These are phyloP conservation scores for Lamellibrachia columna DNA, from an alignment of 2,888 invertebrate species.

Conservation along the genomic window DNA sequence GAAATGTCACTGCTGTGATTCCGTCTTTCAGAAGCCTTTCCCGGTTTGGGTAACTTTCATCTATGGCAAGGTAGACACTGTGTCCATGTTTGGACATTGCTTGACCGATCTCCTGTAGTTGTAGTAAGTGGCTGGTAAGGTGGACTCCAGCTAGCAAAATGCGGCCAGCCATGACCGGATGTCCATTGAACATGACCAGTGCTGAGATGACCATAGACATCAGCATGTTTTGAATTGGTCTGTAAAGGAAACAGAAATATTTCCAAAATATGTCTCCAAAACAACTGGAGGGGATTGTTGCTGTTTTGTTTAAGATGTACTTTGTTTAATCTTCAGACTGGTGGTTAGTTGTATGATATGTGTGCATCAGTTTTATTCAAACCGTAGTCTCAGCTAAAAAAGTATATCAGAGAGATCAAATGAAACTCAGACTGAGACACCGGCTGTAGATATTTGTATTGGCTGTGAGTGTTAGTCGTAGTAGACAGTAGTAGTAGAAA, in stretches of 20 bases:
- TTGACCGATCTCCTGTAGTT: background rate
- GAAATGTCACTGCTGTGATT: background rate
- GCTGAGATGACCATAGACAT: background rate
- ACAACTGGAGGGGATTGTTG: too few relatives aligned
- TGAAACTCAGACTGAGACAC: too few relatives aligned
- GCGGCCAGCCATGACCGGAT: background rate
- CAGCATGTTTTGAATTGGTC: background rate
- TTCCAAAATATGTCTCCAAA: too few relatives aligned
- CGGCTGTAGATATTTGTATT: too few relatives aligned
- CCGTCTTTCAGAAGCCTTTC: background rate
- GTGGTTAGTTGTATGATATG: too few relatives aligned
- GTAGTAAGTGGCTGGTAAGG: background rate
- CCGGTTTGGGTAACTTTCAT: background rate
- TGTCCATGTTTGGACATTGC: background rate
- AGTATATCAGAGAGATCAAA: too few relatives aligned
- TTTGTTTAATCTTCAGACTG: too few relatives aligned
- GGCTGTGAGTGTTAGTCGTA: too few relatives aligned
- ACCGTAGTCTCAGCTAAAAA: too few relatives aligned
- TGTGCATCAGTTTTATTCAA: too few relatives aligned
- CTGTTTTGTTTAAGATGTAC: too few relatives aligned
- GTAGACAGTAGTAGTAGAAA: too few relatives aligned
- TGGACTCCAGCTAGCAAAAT: background rate
- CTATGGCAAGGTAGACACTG: background rate
- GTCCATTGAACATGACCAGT: background rate
- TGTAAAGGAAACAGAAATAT: background rate